Base-by-base conservation (phyloP, 2,113 vertebrate genomes). In the Rana temporaria region DNA sequence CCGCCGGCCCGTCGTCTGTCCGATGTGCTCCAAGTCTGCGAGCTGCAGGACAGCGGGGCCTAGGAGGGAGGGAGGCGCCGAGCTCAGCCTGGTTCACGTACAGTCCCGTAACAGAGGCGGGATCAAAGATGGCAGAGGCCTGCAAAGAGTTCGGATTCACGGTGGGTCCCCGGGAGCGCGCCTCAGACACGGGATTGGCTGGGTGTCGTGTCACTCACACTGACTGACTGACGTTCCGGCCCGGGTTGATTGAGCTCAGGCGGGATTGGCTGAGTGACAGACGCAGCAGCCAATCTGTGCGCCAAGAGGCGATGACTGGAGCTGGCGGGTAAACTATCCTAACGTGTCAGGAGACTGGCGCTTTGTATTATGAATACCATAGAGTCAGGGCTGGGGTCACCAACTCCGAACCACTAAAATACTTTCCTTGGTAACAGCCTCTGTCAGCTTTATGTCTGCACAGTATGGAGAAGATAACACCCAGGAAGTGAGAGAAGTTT, bases 101-200 rank as follows among this genome's bases (percentile, higher is more conserved):
- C 69, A 53, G 62, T 52, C 69, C 70, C 26, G 48, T 20, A 59
- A 48, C 60, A 18, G 52, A 26, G 80, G 80, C 42, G 53, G 32
- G 70, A 17, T 22, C 26, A 15, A 24, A 63, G 53, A 19, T 22
- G 14, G 6, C 64, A 56, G 17, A 55, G 8, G 16, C 34, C 20
- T 8, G 11, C 56, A 22, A 19, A 30, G 18, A 78, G 62, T 78
- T 38, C 30, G 52, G 52, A 20, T 19, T 80, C 19, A 71, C 79
- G 4, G 59, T 24, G 42, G 56, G 26, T 34, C 16, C 4, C n/a
- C 38, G 9, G 32, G 24, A 6, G 57, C 60, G 18, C 17, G n/a
- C 7, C 20, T 4, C 59, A 16, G 3, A 17, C 0, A 15, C 53
- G 5, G 6, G 71, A 76, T 82, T 75, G 81, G 81, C 22, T 38